Conservation (phyloP, 2,797 vertebrate genomes). For the Cuculus canorus region DNA sequence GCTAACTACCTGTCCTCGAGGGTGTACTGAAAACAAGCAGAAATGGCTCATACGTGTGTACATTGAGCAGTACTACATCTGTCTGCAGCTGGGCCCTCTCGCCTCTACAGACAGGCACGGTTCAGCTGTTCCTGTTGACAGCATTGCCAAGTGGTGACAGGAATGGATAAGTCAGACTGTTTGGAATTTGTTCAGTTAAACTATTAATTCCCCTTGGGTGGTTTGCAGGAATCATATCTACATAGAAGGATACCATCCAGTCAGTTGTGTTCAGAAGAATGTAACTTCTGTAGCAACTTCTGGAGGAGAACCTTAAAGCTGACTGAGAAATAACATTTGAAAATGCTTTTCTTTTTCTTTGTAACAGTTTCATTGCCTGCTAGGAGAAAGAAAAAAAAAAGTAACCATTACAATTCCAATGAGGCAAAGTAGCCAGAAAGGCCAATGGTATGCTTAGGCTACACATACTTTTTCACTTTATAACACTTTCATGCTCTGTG, state of each 20-base stretch:
- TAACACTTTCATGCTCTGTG: background rate
- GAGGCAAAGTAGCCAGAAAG: background rate
- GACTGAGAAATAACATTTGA: background rate
- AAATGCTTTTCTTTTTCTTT: background rate
- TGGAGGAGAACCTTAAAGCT: background rate
- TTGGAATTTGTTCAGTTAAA: background rate
- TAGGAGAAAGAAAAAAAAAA: background rate
- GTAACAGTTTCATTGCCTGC: background rate
- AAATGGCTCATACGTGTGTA: background rate
- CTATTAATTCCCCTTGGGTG: background rate
- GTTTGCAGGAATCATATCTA: background rate
- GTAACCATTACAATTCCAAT: background rate
- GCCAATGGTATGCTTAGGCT: background rate
- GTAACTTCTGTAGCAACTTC: background rate
- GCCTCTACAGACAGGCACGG: background rate
- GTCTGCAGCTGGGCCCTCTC: background rate
- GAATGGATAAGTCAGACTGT: background rate
- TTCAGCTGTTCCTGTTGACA: background rate
- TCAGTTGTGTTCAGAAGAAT: background rate
- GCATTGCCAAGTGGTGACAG: background rate
- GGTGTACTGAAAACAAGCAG: background rate
- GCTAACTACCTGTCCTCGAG: background rate
- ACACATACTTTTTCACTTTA: background rate
- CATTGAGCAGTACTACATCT: background rate
- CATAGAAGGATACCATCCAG: background rate